Evolutionary conservation across 2,888 invertebrate genomes (phyloP).

Genomic region (Girardia tigrina): DNA sequence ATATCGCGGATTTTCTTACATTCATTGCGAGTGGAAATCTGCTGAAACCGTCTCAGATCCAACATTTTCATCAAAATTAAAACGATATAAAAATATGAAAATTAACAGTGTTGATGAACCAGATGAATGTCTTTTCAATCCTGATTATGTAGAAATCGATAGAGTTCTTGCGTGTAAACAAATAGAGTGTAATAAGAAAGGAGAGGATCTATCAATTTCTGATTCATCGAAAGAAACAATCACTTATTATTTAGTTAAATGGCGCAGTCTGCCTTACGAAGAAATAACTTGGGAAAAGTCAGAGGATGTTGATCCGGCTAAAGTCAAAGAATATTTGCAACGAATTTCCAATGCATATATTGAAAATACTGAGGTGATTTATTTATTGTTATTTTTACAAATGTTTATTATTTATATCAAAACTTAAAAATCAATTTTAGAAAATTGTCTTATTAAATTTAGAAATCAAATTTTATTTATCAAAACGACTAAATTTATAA

Average conservation of each 20-base stretch:
- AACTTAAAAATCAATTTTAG: too few species aligned
- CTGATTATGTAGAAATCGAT: conserved; percentile 92
- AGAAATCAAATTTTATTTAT: too few species aligned
- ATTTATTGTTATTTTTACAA: too few species aligned
- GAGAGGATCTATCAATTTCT: conserved; percentile 24
- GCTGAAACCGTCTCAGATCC: conserved; percentile 89
- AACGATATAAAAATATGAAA: conserved; percentile 81
- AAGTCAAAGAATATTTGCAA: conserved; percentile 71
- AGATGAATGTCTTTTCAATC: conserved; percentile 84
- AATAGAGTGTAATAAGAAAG: not conserved
- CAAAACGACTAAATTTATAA: too few species aligned
- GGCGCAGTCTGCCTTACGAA: conserved; percentile 89
- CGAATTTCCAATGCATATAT: not conserved
- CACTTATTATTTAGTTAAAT: conserved; percentile 81
- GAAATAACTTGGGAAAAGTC: conserved; percentile 97
- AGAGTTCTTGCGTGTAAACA: conserved; percentile 66
- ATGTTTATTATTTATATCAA: too few species aligned
- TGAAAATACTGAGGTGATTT: not conserved
- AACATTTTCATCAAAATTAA: conserved; percentile 78
- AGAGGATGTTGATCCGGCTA: conserved; percentile 82
- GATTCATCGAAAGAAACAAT: not conserved
- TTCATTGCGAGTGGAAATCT: conserved; percentile 98
- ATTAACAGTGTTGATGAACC: conserved; percentile 53
- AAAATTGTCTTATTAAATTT: too few species aligned
- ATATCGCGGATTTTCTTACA: conserved; percentile 59